A percentile compares a stretch with the other conserved stretches of the same genome.
These are phyloP conservation scores for Bambusicola thoracicus DNA, from an alignment of 2,113 vertebrate species.

Conservation along the genomic window DNA sequence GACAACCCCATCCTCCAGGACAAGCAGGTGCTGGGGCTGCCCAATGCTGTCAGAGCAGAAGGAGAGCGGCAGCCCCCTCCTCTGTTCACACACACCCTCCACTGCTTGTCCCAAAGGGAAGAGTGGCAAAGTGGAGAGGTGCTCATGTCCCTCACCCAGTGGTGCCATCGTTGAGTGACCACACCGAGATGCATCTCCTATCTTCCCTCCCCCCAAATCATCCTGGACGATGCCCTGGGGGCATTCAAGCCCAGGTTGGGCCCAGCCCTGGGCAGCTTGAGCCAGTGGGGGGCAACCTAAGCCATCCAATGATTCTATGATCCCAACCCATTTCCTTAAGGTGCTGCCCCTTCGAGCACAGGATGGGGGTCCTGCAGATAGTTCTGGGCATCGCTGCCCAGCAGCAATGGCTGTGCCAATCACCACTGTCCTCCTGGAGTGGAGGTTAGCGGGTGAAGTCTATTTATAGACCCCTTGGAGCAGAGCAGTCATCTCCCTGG, in stretches of 20 bases:
- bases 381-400: background rate
- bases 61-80: background rate
- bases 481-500: slow-evolving; percentile 29
- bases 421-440: background rate
- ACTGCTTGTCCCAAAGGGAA: background rate
- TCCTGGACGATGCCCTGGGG: background rate
- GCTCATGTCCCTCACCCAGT: background rate
- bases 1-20: background rate
- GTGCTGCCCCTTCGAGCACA: background rate
- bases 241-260: too few species aligned
- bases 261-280: too few species aligned
- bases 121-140: background rate
- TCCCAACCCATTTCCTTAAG: background rate
- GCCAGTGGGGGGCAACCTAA: too few species aligned
- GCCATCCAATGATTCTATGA: background rate
- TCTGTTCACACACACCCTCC: background rate
- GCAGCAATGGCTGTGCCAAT: background rate
- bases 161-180: fast-evolving
- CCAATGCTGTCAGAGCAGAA: background rate
- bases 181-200: background rate
- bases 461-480: slow-evolving; percentile 41
- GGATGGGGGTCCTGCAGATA: background rate
- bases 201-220: background rate
- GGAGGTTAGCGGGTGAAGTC: background rate
- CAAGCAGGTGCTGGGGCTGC: background rate